These are phyloP conservation scores for Trichopoda pennipes DNA, from an alignment of 2,888 invertebrate genomes.

Conservation along the genomic window DNA sequence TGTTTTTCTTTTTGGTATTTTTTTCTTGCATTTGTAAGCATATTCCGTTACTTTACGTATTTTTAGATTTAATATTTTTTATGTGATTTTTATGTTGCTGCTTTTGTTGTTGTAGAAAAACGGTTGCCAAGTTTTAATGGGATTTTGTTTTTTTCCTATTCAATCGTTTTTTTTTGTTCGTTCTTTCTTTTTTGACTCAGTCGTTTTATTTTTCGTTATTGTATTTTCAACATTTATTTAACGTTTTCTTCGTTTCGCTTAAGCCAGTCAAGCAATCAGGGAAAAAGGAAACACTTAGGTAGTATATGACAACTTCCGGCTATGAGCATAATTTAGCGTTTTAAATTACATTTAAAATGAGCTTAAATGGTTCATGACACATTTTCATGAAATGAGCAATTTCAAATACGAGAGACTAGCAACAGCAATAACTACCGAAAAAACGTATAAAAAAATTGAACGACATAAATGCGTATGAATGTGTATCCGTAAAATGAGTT, in stretches of 20 bases:
- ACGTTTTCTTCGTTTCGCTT: conserved; percentile 53
- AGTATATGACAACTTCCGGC: conserved; percentile 69
- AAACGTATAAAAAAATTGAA: conserved; percentile 24
- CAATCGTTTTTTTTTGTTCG: conserved; percentile 17
- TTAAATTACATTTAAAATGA: conserved; percentile 79
- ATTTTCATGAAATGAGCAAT: conserved; percentile 72
- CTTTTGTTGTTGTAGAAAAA: conserved; percentile 43
- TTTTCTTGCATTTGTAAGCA: conserved; percentile 65
- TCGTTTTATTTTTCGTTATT: conserved; percentile 44
- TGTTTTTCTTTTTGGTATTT: conserved; percentile 43
- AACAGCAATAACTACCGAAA: not conserved
- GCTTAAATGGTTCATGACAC: conserved; percentile 79
- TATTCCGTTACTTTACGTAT: conserved; percentile 52
- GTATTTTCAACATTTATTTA: conserved; percentile 20
- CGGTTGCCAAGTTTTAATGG: conserved; percentile 68
- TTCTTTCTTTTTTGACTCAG: not conserved
- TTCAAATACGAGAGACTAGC: conserved; percentile 50
- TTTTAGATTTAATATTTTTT: conserved; percentile 51
- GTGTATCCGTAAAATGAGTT: not conserved
- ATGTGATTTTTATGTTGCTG: conserved; percentile 43
- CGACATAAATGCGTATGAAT: conserved; percentile 3
- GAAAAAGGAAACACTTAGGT: conserved; percentile 68
- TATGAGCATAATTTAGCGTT: conserved; percentile 76
- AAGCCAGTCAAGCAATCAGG: conserved; percentile 68
- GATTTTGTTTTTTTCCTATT: conserved; percentile 55